phyloP scores from a whole-genome alignment of 2,113 vertebrate genomes.

The Perognathus longimembris region DNA sequence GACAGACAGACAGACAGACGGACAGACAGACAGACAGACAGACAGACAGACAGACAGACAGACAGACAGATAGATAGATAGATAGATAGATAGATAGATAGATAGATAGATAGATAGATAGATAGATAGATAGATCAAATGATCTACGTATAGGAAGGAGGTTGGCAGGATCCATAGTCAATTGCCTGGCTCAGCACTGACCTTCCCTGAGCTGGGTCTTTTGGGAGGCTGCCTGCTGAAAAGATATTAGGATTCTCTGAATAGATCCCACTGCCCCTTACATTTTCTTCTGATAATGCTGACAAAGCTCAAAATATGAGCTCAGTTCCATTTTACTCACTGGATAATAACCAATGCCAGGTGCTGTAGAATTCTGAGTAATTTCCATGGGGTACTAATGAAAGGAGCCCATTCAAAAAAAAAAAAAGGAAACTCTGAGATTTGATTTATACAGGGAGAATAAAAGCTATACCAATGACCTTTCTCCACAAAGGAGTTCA shows the following conservation, averaged over 20 bases:
- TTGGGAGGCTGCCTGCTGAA: accelerated
- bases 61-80: too few species aligned
- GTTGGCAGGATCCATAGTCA: too few species aligned
- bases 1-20: too few species aligned
- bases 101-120: too few species aligned
- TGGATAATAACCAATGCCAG: background rate
- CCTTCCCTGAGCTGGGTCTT: accelerated
- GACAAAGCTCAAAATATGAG: background rate
- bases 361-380: background rate
- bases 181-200: background rate
- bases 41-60: too few species aligned
- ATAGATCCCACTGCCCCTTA: background rate
- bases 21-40: too few species aligned
- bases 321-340: background rate
- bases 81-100: too few species aligned
- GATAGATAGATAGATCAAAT: too few species aligned
- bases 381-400: background rate
- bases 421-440: background rate
- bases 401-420: background rate
- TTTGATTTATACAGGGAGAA: accelerated
- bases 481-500: background rate
- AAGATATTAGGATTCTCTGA: background rate
- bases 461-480: accelerated
- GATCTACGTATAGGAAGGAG: accelerated
- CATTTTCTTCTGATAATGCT: background rate